These are phyloP conservation scores for Hephaestus fuliginosus DNA, from an alignment of 2,797 vertebrate genomes.

Conservation along the genomic window DNA sequence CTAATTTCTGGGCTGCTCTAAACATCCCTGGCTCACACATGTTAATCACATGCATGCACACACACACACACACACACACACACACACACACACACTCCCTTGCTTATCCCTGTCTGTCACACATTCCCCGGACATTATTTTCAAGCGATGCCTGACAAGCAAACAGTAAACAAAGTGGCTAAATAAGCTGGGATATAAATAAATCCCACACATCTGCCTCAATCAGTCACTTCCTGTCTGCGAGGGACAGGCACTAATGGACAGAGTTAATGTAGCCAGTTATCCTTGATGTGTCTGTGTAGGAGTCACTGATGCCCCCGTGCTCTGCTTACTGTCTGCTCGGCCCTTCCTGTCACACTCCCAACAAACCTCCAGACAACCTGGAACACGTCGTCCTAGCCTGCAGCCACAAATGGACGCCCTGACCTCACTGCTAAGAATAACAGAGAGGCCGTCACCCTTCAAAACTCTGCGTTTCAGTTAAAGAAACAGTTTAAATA, in stretches of 20 bases:
- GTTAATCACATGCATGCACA: conserved; percentile 40
- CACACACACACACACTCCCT: conserved; percentile 7
- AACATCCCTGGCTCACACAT: conserved; percentile 3
- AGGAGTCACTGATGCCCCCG: conserved; percentile 55
- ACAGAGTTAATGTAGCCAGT: conserved; percentile 68
- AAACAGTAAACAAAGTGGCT: conserved; percentile 40
- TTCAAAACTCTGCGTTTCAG: conserved; percentile 16
- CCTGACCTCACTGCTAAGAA: conserved; percentile 70
- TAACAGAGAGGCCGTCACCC: conserved; percentile 43
- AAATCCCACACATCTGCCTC: conserved; percentile 64
- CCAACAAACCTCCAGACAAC: conserved; percentile 50
- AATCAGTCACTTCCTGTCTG: conserved; percentile 72
- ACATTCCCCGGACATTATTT: conserved; percentile 45
- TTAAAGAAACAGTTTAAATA: too few species aligned
- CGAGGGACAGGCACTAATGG: conserved; percentile 66
- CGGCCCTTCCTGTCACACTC: conserved; percentile 53
- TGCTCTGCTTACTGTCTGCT: conserved; percentile 46
- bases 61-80: conserved; percentile 16
- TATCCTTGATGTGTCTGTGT: conserved; percentile 65
- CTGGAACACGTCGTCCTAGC: conserved; percentile 47
- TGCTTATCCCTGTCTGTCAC: conserved; percentile 26
- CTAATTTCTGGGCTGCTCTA: neutral
- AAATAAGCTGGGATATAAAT: conserved; percentile 64
- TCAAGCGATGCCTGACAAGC: conserved; percentile 48
- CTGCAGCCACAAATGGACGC: conserved; percentile 32